These are phyloP conservation scores for Dipodomys merriami DNA, from an alignment of 2,113 vertebrate species.

Conservation along the genomic window DNA sequence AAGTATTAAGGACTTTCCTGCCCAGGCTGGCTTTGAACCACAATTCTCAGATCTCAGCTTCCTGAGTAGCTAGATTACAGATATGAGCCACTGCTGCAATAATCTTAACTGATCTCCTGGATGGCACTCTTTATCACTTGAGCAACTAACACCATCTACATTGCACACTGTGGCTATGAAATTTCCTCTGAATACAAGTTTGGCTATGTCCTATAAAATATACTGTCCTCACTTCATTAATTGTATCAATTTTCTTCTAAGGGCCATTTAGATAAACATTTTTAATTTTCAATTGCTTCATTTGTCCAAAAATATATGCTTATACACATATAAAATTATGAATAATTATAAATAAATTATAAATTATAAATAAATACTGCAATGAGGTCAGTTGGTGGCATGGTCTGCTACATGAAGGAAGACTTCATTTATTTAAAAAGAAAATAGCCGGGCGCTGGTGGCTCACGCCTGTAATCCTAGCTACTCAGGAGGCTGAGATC, in stretches of 20 bases:
- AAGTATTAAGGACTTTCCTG: too few species aligned
- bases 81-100: not conserved
- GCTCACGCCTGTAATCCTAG: too few species aligned
- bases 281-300: constrained; percentile 2
- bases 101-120: not conserved
- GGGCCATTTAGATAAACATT: constrained; percentile 47
- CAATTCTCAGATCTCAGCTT: too few species aligned
- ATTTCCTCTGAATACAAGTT: constrained; percentile 39
- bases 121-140: not conserved
- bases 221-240: constrained; percentile 16
- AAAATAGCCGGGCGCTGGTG: too few species aligned
- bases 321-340: not conserved
- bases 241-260: constrained; percentile 19
- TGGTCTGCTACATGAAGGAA: not conserved
- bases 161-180: not conserved
- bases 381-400: not conserved
- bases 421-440: constrained; percentile 23
- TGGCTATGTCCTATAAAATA: not conserved
- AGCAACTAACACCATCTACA: not conserved
- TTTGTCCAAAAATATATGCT: constrained; percentile 30
- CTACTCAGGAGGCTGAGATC: too few species aligned
- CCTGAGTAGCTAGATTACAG: too few species aligned
- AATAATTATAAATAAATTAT: too few species aligned
- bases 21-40: too few species aligned
- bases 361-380: constrained; percentile 38